These are phyloP conservation scores for Hyaena hyaena DNA, from an alignment of 2,113 vertebrate species.

Conservation along the genomic window DNA sequence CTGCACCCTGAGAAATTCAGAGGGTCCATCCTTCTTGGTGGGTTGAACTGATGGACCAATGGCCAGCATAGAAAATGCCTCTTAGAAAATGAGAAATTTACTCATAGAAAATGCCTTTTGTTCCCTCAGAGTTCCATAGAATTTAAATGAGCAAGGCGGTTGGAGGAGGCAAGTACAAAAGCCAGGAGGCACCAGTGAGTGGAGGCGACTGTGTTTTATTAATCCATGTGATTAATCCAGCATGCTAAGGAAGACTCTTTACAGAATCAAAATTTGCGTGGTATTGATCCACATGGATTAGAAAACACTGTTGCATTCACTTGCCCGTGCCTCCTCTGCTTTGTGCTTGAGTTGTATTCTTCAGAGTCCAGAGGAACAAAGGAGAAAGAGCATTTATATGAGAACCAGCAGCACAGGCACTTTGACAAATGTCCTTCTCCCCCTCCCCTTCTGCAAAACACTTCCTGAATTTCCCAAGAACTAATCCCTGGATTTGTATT, in stretches of 20 bases:
- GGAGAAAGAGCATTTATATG: constrained; percentile 74
- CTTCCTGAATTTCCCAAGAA: constrained; percentile 80
- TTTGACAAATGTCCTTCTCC: constrained; percentile 75
- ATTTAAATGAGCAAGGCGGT: constrained; percentile 52
- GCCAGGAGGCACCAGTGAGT: constrained; percentile 79
- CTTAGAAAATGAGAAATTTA: constrained; percentile 69
- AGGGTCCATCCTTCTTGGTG: constrained; percentile 67
- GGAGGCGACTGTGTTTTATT: constrained; percentile 85
- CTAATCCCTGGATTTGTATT: constrained; percentile 76
- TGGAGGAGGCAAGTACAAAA: constrained; percentile 77
- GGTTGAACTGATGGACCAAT: constrained; percentile 70
- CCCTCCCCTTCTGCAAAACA: constrained; percentile 72
- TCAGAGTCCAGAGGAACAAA: constrained; percentile 84
- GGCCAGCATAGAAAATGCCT: constrained; percentile 48
- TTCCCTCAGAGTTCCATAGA: constrained; percentile 68
- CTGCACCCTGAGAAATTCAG: constrained; percentile 58
- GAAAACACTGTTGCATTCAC: constrained; percentile 85
- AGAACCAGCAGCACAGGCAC: constrained; percentile 66
- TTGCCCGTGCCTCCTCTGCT: constrained; percentile 81
- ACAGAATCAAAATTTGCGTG: constrained; percentile 83
- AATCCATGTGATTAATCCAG: constrained; percentile 89
- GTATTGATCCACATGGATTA: constrained; percentile 87
- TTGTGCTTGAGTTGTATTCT: constrained; percentile 85
- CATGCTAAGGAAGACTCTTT: constrained; percentile 87
- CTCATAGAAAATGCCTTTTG: constrained; percentile 82